Evolutionary conservation across 1,140 invertebrate species (phyloP), one percentile per base, ranked within the genome.

Genomic region (Drosophila cardini): DNA sequence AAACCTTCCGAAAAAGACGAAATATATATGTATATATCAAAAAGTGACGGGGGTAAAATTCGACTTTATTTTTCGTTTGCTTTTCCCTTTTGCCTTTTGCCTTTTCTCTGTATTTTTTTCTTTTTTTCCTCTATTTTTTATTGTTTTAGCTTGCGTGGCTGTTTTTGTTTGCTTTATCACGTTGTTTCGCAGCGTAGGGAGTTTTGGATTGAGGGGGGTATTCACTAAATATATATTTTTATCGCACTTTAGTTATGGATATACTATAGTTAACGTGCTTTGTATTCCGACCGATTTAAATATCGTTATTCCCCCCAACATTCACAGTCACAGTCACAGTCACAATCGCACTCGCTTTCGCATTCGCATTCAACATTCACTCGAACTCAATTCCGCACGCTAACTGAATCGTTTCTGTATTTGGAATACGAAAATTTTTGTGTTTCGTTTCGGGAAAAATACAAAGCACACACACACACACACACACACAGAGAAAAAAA

Each of bases 341-440:
- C 55, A 52, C n/a, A 32, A 7, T 52, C 48, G 21, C 48, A 26
- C 16, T 71, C 61, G 46, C 30, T 10, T 57, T 40, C 38, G 34
- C 65, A 67, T 68, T 55, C 63, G 58, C 63, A 73, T 56, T 74
- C 82, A 76, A 85, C 81, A 80, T 58, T 80, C 84, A 78, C 71
- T 78, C 84, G 73, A 79, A 63, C 89, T 80, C 85, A 72, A 89
- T 76, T 90, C 84, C 90, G 78, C 78, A 82, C 78, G 74, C 84
- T 74, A 90, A 91, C 89, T 91, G 76, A 85, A 86, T 76, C 81
- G 86, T 91, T 89, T 89, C 89, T 91, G 89, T 91, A 90, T 91
- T 81, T 91, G 84, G 84, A 85, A 91, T 78, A 72, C 78, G 82
- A 80, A 90, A 87, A 76, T 67, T 71, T 53, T 50, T 10, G 6